These are phyloP conservation scores for Sardina pilchardus DNA, from an alignment of 2,113 vertebrate species.

Conservation along the genomic window DNA sequence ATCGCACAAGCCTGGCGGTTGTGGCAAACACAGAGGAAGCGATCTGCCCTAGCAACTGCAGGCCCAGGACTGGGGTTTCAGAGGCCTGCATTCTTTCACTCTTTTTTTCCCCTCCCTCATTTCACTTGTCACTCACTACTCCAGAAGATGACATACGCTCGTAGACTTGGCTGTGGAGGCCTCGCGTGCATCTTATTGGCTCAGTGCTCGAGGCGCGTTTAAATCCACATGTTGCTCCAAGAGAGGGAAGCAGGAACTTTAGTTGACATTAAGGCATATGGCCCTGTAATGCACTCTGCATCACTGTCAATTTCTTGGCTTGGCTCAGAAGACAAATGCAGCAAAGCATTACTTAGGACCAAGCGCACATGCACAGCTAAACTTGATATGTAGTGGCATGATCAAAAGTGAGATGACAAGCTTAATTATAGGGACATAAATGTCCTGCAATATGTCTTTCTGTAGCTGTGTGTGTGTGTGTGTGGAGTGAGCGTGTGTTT, in stretches of 20 bases:
- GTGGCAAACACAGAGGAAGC: not conserved
- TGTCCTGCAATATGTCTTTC: not conserved
- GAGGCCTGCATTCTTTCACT: not conserved
- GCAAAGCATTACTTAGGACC: not conserved
- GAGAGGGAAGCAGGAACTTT: not conserved
- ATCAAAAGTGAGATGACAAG: not conserved
- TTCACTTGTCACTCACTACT: not conserved
- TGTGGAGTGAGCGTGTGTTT: not conserved
- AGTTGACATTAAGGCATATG: not conserved
- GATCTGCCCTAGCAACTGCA: not conserved
- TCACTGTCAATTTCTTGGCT: not conserved
- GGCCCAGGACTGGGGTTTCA: not conserved
- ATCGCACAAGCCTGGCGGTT: not conserved
- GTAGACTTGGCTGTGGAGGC: not conserved
- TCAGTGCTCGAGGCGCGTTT: not conserved
- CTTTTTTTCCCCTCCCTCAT: not conserved
- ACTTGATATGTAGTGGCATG: not conserved
- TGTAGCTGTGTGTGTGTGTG: not conserved
- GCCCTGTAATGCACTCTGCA: not conserved
- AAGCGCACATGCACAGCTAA: conserved; percentile 4
- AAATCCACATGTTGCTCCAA: not conserved
- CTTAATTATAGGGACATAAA: not conserved
- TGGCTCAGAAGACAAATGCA: not conserved
- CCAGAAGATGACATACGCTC: not conserved
- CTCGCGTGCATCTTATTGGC: conserved; percentile 2